These are phyloP conservation scores for Brachyhypopomus gauderio DNA, from an alignment of 2,113 vertebrate genomes.

Conservation along the genomic window DNA sequence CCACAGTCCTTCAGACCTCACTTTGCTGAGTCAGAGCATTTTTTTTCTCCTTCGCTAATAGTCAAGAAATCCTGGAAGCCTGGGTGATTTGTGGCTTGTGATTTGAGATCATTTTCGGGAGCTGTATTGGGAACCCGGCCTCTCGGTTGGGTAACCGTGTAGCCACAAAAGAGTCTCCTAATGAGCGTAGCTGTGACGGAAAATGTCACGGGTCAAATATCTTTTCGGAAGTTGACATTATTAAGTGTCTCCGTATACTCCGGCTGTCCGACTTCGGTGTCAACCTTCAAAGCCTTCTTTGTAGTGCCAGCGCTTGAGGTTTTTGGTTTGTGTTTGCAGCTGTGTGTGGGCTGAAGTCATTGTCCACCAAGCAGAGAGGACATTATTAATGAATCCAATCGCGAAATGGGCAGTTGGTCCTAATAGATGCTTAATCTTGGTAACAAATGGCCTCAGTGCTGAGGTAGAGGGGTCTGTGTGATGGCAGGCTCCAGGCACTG, in stretches of 20 bases:
- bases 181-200: background rate
- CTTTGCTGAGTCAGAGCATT: background rate
- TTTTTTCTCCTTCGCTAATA: background rate
- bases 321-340: constrained; percentile 40
- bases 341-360: constrained; percentile 35
- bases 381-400: constrained; percentile 58
- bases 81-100: no score
- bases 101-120: no score
- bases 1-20: background rate
- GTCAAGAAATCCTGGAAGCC: no score
- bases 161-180: background rate
- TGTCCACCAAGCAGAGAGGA: constrained; percentile 26
- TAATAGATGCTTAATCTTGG: constrained; percentile 59
- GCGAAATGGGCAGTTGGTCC: constrained; percentile 57
- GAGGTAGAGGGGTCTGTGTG: constrained; percentile 23
- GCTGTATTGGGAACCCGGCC: background rate
- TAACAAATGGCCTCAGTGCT: constrained; percentile 43
- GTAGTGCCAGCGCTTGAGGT: constrained; percentile 16
- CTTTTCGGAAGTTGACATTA: constrained; percentile 28
- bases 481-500: constrained; percentile 19
- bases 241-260: background rate
- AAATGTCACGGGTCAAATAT: constrained; percentile 1
- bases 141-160: background rate
- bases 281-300: background rate
- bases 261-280: constrained; percentile 8